Base-by-base conservation (phyloP, 2,888 invertebrate genomes). In the Tetanocera ferruginea region DNA sequence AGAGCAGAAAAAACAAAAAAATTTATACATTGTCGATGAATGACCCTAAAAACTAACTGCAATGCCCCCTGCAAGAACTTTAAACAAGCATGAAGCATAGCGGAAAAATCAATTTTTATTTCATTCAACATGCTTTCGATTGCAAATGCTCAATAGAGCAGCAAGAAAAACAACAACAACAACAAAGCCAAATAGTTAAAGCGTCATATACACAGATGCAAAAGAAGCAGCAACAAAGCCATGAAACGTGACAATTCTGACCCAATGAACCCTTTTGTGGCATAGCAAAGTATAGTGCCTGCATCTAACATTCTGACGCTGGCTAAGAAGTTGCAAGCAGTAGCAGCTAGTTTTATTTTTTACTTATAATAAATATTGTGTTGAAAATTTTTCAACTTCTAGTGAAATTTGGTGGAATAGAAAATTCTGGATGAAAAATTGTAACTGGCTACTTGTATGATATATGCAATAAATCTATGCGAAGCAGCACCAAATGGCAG, bases 221-320 rank as follows among this genome's bases (percentile, higher is more conserved):
- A 19, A 11, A 8, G 52, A 25, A 62, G 49, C 34, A 57, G 72
- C 25, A 34, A 34, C n/a, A 57, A 34, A 49, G 71, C 77, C 19
- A 17, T 64, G 66, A 75, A 78, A 76, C 80, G 80, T 80, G 80
- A 80, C 80, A 52, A 51, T 55, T 67, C 51, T 78, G 80, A 80
- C 80, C 80, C 80, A 78, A 60, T 78, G 80, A 80, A 76, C 80
- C 77, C 55, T 60, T 37, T 52, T 66, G 51, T 69, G n/a, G n/a
- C n/a, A 66, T 34, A 19, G 69, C 28, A 37, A 3, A 4, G 43
- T 43, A 2, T 43, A 14, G 43, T 43, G 43, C 1, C 43, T 11
- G 43, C 43, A 43, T 43, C 43, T 43, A 1, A 3, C 43, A 43
- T 11, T 14, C 3, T 43, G 43, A 43, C 43, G 43, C 3, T 43